Evolutionary conservation across 2,797 vertebrate genomes (phyloP).

Genomic region (Neopelma chrysocephalum): DNA sequence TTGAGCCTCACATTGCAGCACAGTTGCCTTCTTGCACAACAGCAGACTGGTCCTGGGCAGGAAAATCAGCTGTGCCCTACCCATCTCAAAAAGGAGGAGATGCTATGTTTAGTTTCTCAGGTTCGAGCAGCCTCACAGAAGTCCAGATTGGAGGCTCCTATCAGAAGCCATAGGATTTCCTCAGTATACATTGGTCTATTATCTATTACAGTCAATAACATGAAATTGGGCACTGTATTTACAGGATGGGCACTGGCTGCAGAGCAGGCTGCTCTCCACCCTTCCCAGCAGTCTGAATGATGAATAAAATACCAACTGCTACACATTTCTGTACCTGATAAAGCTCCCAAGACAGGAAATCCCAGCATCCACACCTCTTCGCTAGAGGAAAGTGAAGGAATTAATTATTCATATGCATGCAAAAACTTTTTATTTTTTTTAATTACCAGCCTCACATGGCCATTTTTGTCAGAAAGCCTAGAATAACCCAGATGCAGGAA

Average conservation of each 20-base stretch:
- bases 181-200: neutral
- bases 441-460: neutral
- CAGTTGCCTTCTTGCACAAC: neutral
- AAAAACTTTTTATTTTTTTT: neutral
- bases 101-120: neutral
- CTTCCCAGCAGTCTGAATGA: neutral
- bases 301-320: neutral
- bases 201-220: neutral
- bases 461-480: neutral
- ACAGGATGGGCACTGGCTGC: neutral
- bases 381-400: neutral
- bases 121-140: neutral
- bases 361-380: neutral
- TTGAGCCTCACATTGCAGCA: neutral
- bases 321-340: neutral
- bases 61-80: neutral
- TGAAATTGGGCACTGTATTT: neutral
- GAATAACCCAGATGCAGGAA: neutral
- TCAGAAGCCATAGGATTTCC: neutral
- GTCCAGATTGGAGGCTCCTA: neutral
- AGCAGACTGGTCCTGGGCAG: neutral
- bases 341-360: neutral
- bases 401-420: neutral
- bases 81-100: neutral
- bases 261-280: neutral